phyloP scores from a whole-genome alignment of 2,888 invertebrate species.

The Erebia palarica region DNA sequence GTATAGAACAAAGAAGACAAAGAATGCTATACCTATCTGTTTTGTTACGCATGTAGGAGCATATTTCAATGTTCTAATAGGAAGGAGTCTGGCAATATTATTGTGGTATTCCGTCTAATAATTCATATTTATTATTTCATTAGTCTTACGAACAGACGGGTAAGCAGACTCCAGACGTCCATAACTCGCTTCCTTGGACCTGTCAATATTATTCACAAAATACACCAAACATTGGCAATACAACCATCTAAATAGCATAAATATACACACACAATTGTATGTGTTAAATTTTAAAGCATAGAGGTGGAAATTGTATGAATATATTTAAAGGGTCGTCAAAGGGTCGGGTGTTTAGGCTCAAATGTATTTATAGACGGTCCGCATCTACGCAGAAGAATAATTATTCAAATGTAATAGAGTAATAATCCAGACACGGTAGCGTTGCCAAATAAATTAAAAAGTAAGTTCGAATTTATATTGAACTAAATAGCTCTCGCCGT shows the following conservation, averaged over 20 bases:
- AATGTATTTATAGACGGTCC: conserved; percentile 57
- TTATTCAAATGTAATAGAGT: conserved; percentile 76
- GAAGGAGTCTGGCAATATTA: conserved; percentile 9
- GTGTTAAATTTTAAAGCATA: conserved; percentile 20
- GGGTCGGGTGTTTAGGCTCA: conserved; percentile 38
- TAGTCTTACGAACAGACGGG: conserved; percentile 23
- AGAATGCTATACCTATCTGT: background rate
- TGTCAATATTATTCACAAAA: conserved; percentile 40
- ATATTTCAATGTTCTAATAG: conserved; percentile 10
- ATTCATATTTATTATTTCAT: conserved; percentile 23
- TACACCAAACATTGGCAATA: conserved; percentile 20
- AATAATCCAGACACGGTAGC: conserved; percentile 50
- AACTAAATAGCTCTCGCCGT: background rate
- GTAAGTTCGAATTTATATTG: background rate
- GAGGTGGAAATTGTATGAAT: conserved; percentile 23
- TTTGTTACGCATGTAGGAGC: background rate
- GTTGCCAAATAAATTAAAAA: conserved; percentile 20
- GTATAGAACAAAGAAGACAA: background rate
- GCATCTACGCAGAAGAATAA: conserved; percentile 69
- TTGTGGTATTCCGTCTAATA: conserved; percentile 8
- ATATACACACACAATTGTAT: conserved; percentile 25
- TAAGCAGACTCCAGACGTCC: conserved; percentile 35
- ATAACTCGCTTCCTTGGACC: conserved; percentile 37
- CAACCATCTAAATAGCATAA: conserved; percentile 6
- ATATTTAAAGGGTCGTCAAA: conserved; percentile 16